phyloP scores from a whole-genome alignment of 2,888 invertebrate species.

The Drosophila kanekoi region DNA sequence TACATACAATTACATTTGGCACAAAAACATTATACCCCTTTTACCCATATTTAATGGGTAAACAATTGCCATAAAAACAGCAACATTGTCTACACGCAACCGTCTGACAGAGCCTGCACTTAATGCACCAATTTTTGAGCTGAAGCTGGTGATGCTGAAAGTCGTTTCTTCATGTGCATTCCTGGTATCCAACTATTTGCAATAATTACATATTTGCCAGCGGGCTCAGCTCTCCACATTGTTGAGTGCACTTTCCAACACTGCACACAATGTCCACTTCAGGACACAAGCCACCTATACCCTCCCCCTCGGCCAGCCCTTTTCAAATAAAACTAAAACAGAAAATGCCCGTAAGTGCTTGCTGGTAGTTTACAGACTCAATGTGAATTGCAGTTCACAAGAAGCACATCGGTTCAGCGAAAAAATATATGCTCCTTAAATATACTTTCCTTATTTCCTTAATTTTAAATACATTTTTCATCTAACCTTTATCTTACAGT shows the following conservation, averaged over 20 bases:
- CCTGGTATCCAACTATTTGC: conserved; percentile 31
- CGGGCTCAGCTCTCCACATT: conserved; percentile 23
- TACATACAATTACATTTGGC: too few relatives aligned
- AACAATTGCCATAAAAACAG: conserved; percentile 12
- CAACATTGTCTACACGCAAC: conserved; percentile 36
- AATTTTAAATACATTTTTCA: too few relatives aligned
- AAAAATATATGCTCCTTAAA: too few relatives aligned
- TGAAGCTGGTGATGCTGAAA: conserved; percentile 8
- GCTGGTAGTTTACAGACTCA: too few relatives aligned
- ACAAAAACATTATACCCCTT: too few relatives aligned
- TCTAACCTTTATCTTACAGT: too few relatives aligned
- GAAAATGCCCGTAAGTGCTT: background rate
- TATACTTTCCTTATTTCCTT: too few relatives aligned
- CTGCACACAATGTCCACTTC: conserved; percentile 41
- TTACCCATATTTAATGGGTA: too few relatives aligned
- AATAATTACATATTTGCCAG: conserved; percentile 38
- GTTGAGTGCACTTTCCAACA: conserved; percentile 26
- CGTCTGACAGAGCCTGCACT: conserved; percentile 11
- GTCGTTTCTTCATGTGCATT: conserved; percentile 18
- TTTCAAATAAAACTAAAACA: background rate
- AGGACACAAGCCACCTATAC: background rate
- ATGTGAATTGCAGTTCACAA: too few relatives aligned
- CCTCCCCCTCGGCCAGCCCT: too few relatives aligned
- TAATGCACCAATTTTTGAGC: conserved; percentile 40
- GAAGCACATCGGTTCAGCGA: too few relatives aligned